Evolutionary conservation across 2,888 invertebrate genomes (phyloP).

Genomic region (Pediacus dermestoides): DNA sequence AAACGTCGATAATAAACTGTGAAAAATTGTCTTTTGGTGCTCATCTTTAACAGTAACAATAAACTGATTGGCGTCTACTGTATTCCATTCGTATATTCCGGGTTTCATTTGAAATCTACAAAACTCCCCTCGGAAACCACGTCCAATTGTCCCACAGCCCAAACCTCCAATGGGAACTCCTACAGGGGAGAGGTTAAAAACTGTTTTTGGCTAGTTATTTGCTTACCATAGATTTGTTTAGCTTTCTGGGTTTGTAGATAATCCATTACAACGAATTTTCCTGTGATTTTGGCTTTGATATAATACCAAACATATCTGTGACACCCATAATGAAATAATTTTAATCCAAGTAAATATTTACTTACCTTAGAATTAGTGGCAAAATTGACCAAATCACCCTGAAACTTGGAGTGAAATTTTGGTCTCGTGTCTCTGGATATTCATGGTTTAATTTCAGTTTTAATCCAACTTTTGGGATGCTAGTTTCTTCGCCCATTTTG

Average conservation of each 20-base stretch:
- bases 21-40: constrained; percentile 66
- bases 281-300: constrained; percentile 59
- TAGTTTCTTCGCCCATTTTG: constrained; percentile 18
- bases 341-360: constrained; percentile 9
- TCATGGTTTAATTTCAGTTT: constrained; percentile 72
- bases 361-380: constrained; percentile 68
- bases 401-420: constrained; percentile 61
- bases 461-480: constrained; percentile 64
- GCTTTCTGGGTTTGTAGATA: constrained; percentile 67
- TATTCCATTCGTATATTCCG: constrained; percentile 82
- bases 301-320: constrained; percentile 71
- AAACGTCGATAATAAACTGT: constrained; percentile 73
- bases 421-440: constrained; percentile 71
- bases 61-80: constrained; percentile 83
- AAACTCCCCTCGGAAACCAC: constrained; percentile 90
- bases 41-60: constrained; percentile 78
- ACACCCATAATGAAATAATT: constrained; percentile 20
- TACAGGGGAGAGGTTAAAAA: constrained; percentile 41
- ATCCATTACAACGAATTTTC: constrained; percentile 75
- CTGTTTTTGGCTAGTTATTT: constrained; percentile 11
- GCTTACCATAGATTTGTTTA: constrained; percentile 80
- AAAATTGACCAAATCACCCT: constrained; percentile 68
- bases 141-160: constrained; percentile 80
- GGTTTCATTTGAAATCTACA: constrained; percentile 87
- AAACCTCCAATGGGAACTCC: constrained; percentile 83